A percentile compares a stretch with the other conserved stretches of the same genome.
Conservation (phyloP, 2,797 vertebrate species). For the Oreonectes daqikongensis region DNA sequence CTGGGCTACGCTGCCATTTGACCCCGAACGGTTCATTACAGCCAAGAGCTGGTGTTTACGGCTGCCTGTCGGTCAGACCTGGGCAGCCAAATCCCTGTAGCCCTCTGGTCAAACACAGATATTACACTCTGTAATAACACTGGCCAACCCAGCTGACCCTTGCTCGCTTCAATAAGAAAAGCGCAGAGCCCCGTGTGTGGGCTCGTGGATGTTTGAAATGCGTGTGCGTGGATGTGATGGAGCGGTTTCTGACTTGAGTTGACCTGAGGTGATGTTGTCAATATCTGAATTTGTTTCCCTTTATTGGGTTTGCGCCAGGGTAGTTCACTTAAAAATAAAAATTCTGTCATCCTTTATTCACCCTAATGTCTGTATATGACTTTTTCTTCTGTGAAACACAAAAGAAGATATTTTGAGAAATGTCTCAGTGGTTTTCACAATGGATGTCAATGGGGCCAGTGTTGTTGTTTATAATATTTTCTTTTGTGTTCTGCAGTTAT, state of each 20-base stretch:
- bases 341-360: too few relatives aligned
- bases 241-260: conserved; percentile 16
- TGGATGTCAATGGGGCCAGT: too few relatives aligned
- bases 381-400: too few relatives aligned
- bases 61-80: conserved; percentile 63
- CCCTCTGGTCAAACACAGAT: conserved; percentile 81
- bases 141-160: conserved; percentile 76
- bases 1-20: conserved; percentile 79
- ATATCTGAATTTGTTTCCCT: conserved; percentile 30
- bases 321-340: too few relatives aligned
- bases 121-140: conserved; percentile 84
- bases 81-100: conserved; percentile 76
- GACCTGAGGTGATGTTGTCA: conserved; percentile 24
- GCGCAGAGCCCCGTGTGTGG: conserved; percentile 62
- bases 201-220: conserved; percentile 66
- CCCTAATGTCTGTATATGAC: too few relatives aligned
- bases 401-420: too few relatives aligned
- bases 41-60: conserved; percentile 73
- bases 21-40: conserved; percentile 77
- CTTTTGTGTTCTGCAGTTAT: too few relatives aligned
- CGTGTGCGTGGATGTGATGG: conserved; percentile 27
- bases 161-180: conserved; percentile 69
- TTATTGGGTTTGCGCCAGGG: conserved; percentile 18
- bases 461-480: too few relatives aligned
- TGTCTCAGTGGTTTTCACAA: too few relatives aligned